phyloP scores from a whole-genome alignment of 2,888 invertebrate species.

The Rambutsinella grinnellia region DNA sequence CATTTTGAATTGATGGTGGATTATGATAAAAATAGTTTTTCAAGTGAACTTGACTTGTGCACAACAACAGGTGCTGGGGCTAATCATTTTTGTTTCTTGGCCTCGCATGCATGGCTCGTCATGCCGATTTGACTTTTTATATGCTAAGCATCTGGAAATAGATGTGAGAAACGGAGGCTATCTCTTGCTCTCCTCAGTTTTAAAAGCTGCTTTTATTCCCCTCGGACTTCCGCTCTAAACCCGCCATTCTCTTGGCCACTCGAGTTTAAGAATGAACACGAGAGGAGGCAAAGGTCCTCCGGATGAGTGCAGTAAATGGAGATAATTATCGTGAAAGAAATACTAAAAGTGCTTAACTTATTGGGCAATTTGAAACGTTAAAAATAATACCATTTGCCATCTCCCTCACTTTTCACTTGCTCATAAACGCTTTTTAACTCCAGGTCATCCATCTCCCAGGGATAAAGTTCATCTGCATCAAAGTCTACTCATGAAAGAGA shows the following conservation, averaged over 20 bases:
- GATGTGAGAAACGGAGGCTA: neutral
- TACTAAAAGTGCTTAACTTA: too few species aligned
- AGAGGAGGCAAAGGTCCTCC: too few species aligned
- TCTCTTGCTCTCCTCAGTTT: neutral
- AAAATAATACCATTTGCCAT: too few species aligned
- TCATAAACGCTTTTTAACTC: too few species aligned
- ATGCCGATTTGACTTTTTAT: conserved; percentile 52
- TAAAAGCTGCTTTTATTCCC: neutral
- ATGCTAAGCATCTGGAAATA: conserved; percentile 12
- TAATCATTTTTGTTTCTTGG: conserved; percentile 48
- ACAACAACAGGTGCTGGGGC: conserved; percentile 54
- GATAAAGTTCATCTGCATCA: too few species aligned
- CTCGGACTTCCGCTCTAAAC: neutral
- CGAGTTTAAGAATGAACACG: neutral
- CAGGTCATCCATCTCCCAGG: too few species aligned
- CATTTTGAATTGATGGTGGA: neutral
- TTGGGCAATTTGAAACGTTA: too few species aligned
- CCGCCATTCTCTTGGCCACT: neutral
- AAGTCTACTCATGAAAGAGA: too few species aligned
- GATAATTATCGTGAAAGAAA: too few species aligned
- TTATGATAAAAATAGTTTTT: conserved; percentile 36
- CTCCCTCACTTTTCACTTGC: too few species aligned
- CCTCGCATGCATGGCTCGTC: conserved; percentile 54
- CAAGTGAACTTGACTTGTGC: conserved; percentile 53
- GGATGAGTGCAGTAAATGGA: too few species aligned